Evolutionary conservation across 2,888 invertebrate genomes (phyloP).

Genomic region (Agrilus mali): DNA sequence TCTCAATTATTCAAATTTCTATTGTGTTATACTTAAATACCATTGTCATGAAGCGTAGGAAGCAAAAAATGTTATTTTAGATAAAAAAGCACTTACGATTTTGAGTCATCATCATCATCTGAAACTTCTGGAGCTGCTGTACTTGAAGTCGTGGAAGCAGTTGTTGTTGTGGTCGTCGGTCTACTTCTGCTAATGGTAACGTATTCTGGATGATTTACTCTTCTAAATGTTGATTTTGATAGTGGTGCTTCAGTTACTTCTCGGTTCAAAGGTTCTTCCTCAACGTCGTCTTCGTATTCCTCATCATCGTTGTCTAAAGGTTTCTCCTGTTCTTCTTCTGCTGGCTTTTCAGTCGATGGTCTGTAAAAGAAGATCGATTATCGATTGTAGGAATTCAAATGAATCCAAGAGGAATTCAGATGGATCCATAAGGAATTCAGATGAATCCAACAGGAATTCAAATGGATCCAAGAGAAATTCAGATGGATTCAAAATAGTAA

Average conservation of each 20-base stretch:
- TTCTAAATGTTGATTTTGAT: constrained; percentile 9
- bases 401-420: neutral
- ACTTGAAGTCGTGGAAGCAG: neutral
- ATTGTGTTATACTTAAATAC: too few species aligned
- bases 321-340: constrained; percentile 10
- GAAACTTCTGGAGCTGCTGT: constrained; percentile 3
- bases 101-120: constrained; percentile 3
- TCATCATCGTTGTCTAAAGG: neutral
- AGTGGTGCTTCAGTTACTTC: constrained; percentile 16
- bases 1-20: too few species aligned
- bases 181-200: constrained; percentile 52
- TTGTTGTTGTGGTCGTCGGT: constrained; percentile 32
- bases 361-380: constrained; percentile 11
- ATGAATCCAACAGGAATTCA: neutral
- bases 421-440: neutral
- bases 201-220: constrained; percentile 41
- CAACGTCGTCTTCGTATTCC: constrained; percentile 17
- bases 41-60: too few species aligned
- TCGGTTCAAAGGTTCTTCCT: constrained; percentile 13
- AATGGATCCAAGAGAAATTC: neutral
- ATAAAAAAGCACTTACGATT: constrained; percentile 2
- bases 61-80: too few species aligned
- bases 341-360: constrained; percentile 19
- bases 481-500: constrained; percentile 1
- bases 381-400: too few species aligned